Evolutionary conservation across 1,140 invertebrate species (phyloP), one percentile per base, ranked within the genome.

Genomic region (Callitettix versicolor): DNA sequence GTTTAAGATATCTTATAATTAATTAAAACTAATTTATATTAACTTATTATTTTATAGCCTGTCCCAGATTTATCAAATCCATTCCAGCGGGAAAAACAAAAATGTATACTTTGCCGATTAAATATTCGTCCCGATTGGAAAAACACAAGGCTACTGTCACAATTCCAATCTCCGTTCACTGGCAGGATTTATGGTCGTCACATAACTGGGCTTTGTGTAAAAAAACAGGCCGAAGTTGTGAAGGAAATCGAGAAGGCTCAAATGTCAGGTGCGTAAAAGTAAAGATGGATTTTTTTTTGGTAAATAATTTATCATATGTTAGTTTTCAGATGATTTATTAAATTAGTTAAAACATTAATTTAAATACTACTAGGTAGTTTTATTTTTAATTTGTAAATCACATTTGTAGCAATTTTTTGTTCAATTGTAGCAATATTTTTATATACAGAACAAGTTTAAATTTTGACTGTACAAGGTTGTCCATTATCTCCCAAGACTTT

Each of bases 111-210:
- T n/a, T 98, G 95, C 70, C 81, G 85, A 71, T 71, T 87, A 55
- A 79, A 89, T 22, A 84, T 98, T 44, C 71, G 74, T 11, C 82
- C 90, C 1, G 80, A 95, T 72, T 98, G 94, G 65, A 98, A 96
- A 70, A 98, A 98, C 72, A 78, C 85, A 0, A 80, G 86, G 52
- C 68, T 98, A 5, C 68, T 98, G 1, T 95, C 91, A 14, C 95
- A 98, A 67, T 98, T 98, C 71, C 85, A 96, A 65, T 97, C 93
- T 41, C 82, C 88, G 0, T 91, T 86, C 63, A 97, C 94, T 11
- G 94, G 95, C 9, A 76, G 80, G 60, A 79, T 95, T 53, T 98
- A 97, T 71, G 88, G 88, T 0, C 76, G 84, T 59, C 87, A 97
- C 63, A 90, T 98, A 51, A 98, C 95, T 26, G 89, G 89, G 4